A percentile compares a stretch with the other conserved stretches of the same genome.
Evolutionary conservation across 2,113 vertebrate genomes (phyloP).

Genomic region (Silurus glanis): DNA sequence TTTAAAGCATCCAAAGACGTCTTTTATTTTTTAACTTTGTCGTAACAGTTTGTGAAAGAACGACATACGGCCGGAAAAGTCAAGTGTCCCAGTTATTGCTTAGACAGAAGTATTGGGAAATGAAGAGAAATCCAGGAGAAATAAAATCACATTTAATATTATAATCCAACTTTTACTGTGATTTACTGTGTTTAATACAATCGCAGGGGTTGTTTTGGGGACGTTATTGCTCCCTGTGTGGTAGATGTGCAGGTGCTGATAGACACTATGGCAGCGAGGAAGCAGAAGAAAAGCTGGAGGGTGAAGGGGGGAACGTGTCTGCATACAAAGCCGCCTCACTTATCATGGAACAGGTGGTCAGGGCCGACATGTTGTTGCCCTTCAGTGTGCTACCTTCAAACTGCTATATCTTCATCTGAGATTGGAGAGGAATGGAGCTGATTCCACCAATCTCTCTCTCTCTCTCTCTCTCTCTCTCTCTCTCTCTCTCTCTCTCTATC

Average conservation of each 20-base stretch:
- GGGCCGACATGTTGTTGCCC: conserved; percentile 54
- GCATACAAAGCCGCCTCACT: conserved; percentile 25
- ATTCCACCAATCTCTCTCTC: no score
- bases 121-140: neutral
- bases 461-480: no score
- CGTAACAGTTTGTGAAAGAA: no score
- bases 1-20: no score
- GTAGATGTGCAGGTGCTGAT: neutral
- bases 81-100: no score
- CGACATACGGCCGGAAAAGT: no score
- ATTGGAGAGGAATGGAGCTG: conserved; percentile 55
- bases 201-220: neutral
- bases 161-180: neutral
- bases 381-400: conserved; percentile 48
- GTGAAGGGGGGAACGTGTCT: conserved; percentile 1
- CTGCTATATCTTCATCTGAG: conserved; percentile 68
- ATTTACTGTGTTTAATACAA: conserved; percentile 10
- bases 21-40: no score
- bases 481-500: no score
- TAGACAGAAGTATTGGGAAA: no score
- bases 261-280: neutral
- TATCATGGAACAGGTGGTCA: conserved; percentile 64
- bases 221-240: neutral
- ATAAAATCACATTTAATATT: neutral
- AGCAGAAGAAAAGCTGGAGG: neutral